These are phyloP conservation scores for Enteromius thamalakanensis DNA, from an alignment of 2,797 vertebrate genomes.

Conservation along the genomic window DNA sequence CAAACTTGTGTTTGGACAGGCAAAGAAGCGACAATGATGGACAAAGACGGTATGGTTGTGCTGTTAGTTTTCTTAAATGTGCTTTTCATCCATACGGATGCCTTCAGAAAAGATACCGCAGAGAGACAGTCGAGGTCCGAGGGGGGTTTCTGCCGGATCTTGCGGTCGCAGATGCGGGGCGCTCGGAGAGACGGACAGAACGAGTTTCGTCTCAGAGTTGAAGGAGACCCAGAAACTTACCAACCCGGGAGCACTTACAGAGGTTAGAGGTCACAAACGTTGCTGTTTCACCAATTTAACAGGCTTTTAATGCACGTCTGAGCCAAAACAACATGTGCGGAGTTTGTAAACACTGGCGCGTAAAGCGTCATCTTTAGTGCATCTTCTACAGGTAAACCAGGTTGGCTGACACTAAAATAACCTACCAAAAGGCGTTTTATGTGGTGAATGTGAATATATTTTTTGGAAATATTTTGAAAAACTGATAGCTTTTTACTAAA, in stretches of 20 bases:
- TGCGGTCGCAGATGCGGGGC: conserved; percentile 88
- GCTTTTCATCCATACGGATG: conserved; percentile 75
- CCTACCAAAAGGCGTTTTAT: neutral
- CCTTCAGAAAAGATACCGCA: conserved; percentile 85
- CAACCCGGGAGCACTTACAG: conserved; percentile 90
- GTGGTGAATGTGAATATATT: neutral
- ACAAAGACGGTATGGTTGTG: conserved; percentile 74
- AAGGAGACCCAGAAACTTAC: conserved; percentile 92
- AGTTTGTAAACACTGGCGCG: conserved; percentile 17
- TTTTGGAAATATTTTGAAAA: neutral
- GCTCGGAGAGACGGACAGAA: conserved; percentile 88
- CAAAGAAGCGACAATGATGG: conserved; percentile 70
- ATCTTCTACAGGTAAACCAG: conserved; percentile 1
- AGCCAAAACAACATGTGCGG: neutral
- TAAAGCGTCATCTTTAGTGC: neutral
- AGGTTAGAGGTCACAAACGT: conserved; percentile 67
- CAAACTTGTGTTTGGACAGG: conserved; percentile 64
- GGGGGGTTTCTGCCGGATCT: conserved; percentile 86
- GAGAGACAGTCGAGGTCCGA: conserved; percentile 80
- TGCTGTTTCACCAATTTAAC: no score
- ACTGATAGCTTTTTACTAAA: neutral
- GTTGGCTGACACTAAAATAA: neutral
- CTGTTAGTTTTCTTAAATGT: conserved; percentile 78
- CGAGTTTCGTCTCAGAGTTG: conserved; percentile 92
- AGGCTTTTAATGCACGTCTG: neutral